Base-by-base conservation (phyloP, 1,140 invertebrate species). In the Drosophila hydei region DNA sequence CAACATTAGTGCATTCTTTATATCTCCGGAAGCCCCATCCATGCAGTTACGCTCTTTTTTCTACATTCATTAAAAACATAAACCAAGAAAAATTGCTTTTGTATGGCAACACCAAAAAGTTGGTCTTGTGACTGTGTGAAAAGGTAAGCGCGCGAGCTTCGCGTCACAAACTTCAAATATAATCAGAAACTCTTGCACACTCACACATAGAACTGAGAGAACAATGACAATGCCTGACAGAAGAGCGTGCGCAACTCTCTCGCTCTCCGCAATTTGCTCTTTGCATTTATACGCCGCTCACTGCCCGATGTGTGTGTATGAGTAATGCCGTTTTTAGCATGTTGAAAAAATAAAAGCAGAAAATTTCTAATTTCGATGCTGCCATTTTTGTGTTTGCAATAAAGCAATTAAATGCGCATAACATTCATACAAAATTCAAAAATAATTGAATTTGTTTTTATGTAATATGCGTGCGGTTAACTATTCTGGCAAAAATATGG, bases 61-160 rank as follows among this genome's bases (percentile, higher is more conserved):
- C 47, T 58, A 50, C 48, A 60, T 45, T 72, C 42, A 54, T 52
- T 55, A 0, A 62, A 50, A 42, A 70, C 43, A 74, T 45, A 58
- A 58, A 40, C 54, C 23, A 62, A 65, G 52, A 48, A 48, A 30
- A 56, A 55, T 40, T 59, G 54, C 27, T 87, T 63, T 5, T 47
- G 56, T 87, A 61, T 88, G 83, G 83, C 84, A 88, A 88, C 84
- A 69, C 84, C 75, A 56, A 61, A 51, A 58, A 68, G 56, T 78
- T 63, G 48, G 83, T 88, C 83, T 88, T 88, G 83, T 88, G 83
- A 88, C 83, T 88, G 77, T 69, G 69, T 61, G 74, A 85, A 75
- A 77, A 64, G 68, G 79, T 79, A 72, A 79, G 79, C 79, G 62
- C 54, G 79, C 42, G 62, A 55, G 79, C 36, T 72, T 69, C 60